These are phyloP conservation scores for Resseliella maxima DNA, from an alignment of 2,888 invertebrate species.

Conservation along the genomic window DNA sequence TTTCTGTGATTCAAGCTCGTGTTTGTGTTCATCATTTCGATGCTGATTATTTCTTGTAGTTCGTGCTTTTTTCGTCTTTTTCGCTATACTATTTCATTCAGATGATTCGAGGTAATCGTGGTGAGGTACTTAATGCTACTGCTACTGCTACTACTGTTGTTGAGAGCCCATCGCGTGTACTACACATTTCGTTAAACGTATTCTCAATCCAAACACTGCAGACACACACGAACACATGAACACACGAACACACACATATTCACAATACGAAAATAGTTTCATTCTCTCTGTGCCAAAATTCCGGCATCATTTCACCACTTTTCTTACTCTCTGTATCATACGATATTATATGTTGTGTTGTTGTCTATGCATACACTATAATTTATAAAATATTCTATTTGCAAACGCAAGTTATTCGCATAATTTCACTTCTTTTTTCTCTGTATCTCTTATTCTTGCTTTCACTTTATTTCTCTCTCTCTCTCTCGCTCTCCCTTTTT, in stretches of 20 bases:
- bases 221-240: no score
- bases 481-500: not conserved
- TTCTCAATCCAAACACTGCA: no score
- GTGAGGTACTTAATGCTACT: no score
- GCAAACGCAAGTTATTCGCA: no score
- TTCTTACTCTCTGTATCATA: no score
- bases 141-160: not conserved
- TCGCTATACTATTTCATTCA: not conserved
- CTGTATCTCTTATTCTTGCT: no score
- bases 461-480: not conserved
- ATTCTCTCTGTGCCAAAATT: not conserved
- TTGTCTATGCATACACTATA: no score
- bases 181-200: no score
- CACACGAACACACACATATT: not conserved
- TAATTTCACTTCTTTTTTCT: not conserved
- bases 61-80: slow-evolving; percentile 30
- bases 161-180: not conserved
- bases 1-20: not conserved
- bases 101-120: no score
- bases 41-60: slow-evolving; percentile 9
- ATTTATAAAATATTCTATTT: no score
- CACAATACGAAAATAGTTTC: not conserved
- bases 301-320: no score
- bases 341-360: no score
- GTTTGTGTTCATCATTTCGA: not conserved